Evolutionary conservation across 2,888 invertebrate species (phyloP).

Genomic region (Diarsia dahlii): DNA sequence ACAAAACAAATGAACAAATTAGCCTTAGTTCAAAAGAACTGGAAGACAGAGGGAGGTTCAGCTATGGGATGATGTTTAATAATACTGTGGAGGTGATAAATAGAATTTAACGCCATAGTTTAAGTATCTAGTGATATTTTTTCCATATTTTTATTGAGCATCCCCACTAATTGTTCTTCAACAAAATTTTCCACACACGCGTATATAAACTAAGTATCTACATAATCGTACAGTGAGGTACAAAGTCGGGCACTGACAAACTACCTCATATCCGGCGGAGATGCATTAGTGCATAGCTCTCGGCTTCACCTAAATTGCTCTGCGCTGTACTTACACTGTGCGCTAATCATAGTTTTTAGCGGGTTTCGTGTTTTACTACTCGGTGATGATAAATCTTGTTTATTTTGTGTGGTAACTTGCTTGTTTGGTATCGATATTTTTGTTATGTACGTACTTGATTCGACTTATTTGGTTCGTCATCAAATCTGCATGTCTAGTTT

Average conservation of each 20-base stretch:
- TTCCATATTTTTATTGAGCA: no score
- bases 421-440: background rate
- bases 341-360: constrained; percentile 57
- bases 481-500: background rate
- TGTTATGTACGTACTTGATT: background rate
- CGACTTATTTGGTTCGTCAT: background rate
- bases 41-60: no score
- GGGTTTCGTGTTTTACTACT: constrained; percentile 39
- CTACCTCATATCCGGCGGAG: constrained; percentile 78
- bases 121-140: no score
- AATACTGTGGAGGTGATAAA: no score
- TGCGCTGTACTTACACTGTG: constrained; percentile 54
- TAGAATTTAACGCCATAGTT: no score
- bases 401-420: background rate
- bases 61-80: no score
- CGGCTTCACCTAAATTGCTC: constrained; percentile 72
- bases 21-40: no score
- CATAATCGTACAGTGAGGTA: constrained; percentile 35
- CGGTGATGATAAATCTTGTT: background rate
- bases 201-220: background rate
- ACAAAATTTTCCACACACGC: background rate
- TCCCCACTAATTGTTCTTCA: background rate
- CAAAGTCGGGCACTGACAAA: constrained; percentile 73
- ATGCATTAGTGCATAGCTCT: constrained; percentile 76
- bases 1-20: no score